Base-by-base conservation (phyloP, 2,113 vertebrate genomes). In the Picathartes gymnocephalus region DNA sequence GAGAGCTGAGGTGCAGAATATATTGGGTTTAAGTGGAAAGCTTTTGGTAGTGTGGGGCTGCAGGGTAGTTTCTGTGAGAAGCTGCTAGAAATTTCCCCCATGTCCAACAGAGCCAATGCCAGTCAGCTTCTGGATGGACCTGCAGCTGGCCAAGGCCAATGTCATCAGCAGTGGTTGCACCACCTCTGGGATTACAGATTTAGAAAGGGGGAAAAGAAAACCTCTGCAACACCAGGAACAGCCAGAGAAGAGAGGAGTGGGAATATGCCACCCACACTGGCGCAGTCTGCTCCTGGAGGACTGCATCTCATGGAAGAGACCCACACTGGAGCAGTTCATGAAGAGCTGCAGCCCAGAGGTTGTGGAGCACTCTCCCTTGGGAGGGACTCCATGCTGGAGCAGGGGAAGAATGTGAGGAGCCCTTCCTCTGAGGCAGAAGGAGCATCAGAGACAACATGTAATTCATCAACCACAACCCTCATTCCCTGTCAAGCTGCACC, bases 141-240 rank as follows among this genome's bases (percentile, higher is more conserved):
- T 1, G 0, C 42, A 2, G 2, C 15, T 61, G 47, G 56, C 14
- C 48, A 42, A 62, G 50, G 40, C 48, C 1, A 7, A 48, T 28
- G 11, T 44, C n/a, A 35, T 27, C 24, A 48, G 15, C 1, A 1
- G 30, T 0, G 2, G 21, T 42, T 9, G 31, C 17, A n/a, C 50
- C 1, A 5, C 22, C 25, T 42, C 31, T 31, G 40, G 39, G 27
- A 23, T 12, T 57, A 70, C 10, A 14, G 33, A 50, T 42, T 35
- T 62, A 7, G 70, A 24, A 69, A 18, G 9, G 24, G 11, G 22
- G 9, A 8, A 27, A 33, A n/a, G 40, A 58, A 83, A 64, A 57
- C 3, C 15, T 42, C 24, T 44, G 30, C 24, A 53, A 53, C 60
- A 65, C 37, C 48, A 44, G 60, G 9, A 44, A 22, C 11, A n/a